Conservation (phyloP, 2,888 invertebrate species). For the Dyspetes luteomarginatus region DNA sequence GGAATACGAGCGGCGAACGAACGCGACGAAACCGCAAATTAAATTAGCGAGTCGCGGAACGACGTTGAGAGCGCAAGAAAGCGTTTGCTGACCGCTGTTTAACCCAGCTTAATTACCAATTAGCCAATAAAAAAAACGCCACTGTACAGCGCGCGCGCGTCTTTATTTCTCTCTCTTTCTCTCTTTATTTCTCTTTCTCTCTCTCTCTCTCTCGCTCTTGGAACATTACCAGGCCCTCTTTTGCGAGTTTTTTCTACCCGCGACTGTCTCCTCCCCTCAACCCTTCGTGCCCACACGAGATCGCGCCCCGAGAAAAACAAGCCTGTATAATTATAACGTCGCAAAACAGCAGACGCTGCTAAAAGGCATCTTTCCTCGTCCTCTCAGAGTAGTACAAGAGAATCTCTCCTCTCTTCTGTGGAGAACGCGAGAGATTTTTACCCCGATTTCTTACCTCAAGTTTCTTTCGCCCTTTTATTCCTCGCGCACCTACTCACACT, state of each 20-base stretch:
- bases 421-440: constrained; percentile 36
- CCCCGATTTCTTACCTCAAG: constrained; percentile 48
- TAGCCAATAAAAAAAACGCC: constrained; percentile 81
- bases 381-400: constrained; percentile 55
- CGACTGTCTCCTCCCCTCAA: constrained; percentile 2
- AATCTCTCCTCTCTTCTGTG: constrained; percentile 2
- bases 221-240: constrained; percentile 46
- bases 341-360: constrained; percentile 78
- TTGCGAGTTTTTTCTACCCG: constrained; percentile 46
- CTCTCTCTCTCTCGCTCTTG: constrained; percentile 8
- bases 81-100: constrained; percentile 81
- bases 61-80: constrained; percentile 78
- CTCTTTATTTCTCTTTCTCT: constrained; percentile 25
- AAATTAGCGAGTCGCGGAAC: constrained; percentile 81
- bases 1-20: constrained; percentile 70
- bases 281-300: constrained; percentile 71
- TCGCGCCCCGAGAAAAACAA: constrained; percentile 76
- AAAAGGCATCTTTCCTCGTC: constrained; percentile 69
- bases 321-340: constrained; percentile 80
- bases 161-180: background rate
- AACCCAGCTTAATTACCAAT: constrained; percentile 82
- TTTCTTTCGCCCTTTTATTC: constrained; percentile 42
- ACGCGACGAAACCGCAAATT: constrained; percentile 82
- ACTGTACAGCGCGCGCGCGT: constrained; percentile 73
- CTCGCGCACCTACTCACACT: background rate